These are phyloP conservation scores for Brenthis ino DNA, from an alignment of 2,888 invertebrate species.

Conservation along the genomic window DNA sequence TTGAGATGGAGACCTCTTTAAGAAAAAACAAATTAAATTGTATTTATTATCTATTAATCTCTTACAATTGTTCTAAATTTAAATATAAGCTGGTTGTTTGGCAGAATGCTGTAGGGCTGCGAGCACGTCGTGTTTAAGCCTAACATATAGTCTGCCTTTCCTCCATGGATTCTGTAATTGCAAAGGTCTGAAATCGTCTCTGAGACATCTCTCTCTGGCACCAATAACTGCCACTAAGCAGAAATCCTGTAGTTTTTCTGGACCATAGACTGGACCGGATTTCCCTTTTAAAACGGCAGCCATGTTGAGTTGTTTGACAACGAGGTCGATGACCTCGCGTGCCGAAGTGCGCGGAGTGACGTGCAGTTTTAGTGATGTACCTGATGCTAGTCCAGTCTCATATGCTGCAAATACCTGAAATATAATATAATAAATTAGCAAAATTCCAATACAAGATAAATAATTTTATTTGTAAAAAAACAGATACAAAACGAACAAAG, in stretches of 20 bases:
- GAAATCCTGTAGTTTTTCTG: slow-evolving; percentile 92
- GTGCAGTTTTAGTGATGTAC: slow-evolving; percentile 96
- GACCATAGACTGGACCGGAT: slow-evolving; percentile 92
- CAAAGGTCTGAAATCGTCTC: slow-evolving; percentile 96
- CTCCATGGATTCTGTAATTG: slow-evolving; percentile 98
- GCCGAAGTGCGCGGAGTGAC: slow-evolving; percentile 96
- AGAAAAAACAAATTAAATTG: slow-evolving; percentile 24
- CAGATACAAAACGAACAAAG: not conserved
- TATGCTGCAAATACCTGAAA: slow-evolving; percentile 97
- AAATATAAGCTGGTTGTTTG: slow-evolving; percentile 88
- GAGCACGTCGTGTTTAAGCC: slow-evolving; percentile 94
- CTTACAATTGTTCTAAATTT: slow-evolving; percentile 46
- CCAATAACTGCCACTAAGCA: slow-evolving; percentile 98
- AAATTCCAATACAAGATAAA: not conserved
- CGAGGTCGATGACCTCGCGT: slow-evolving; percentile 96
- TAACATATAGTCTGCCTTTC: slow-evolving; percentile 94
- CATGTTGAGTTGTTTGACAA: slow-evolving; percentile 97
- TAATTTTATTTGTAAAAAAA: not conserved
- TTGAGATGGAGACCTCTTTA: slow-evolving; percentile 31
- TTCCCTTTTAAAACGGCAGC: slow-evolving; percentile 93
- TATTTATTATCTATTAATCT: slow-evolving; percentile 30
- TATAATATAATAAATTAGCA: slow-evolving; percentile 7
- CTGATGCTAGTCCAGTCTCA: slow-evolving; percentile 95
- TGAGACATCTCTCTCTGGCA: slow-evolving; percentile 94
- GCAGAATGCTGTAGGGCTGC: slow-evolving; percentile 94